Evolutionary conservation across 2,113 vertebrate species (phyloP).

Genomic region (Pachypanchax playfairii): DNA sequence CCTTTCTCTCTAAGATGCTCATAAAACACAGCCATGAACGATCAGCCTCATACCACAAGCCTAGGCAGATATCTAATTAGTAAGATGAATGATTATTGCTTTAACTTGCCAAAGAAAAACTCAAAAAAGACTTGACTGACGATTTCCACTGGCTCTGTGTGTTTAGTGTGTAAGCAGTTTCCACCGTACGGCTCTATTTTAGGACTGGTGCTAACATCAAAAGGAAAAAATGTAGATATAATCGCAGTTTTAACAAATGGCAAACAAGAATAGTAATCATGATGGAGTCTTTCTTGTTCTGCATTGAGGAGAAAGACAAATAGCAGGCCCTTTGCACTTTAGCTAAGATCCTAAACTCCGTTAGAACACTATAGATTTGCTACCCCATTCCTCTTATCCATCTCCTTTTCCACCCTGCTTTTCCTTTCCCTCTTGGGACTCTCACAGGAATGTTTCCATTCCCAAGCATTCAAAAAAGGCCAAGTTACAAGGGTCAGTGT

Average conservation of each 20-base stretch:
- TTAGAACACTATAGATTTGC: conserved; percentile 11
- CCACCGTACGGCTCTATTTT: conserved; percentile 46
- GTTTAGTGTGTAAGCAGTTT: conserved; percentile 32
- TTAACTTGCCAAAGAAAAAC: conserved; percentile 18
- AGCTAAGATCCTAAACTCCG: neutral
- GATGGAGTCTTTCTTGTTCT: neutral
- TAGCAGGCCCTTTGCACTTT: neutral
- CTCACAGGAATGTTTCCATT: conserved; percentile 75
- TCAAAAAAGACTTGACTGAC: conserved; percentile 1
- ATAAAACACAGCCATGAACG: conserved; percentile 27
- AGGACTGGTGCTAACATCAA: conserved; percentile 39
- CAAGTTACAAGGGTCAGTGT: conserved; percentile 52
- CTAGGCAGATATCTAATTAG: conserved; percentile 45
- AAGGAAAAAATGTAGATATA: conserved; percentile 6
- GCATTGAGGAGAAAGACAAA: neutral
- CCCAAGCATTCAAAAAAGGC: conserved; percentile 67
- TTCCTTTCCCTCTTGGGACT: conserved; percentile 50
- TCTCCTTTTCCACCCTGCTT: conserved; percentile 21
- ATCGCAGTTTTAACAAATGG: conserved; percentile 2
- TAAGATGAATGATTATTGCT: conserved; percentile 41
- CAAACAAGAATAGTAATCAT: neutral
- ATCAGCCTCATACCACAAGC: conserved; percentile 1
- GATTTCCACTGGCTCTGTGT: conserved; percentile 29
- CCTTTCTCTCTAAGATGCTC: conserved; percentile 43
- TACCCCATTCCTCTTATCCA: conserved; percentile 6